Evolutionary conservation across 2,113 vertebrate genomes (phyloP).

Genomic region (Pseudorasbora parva): DNA sequence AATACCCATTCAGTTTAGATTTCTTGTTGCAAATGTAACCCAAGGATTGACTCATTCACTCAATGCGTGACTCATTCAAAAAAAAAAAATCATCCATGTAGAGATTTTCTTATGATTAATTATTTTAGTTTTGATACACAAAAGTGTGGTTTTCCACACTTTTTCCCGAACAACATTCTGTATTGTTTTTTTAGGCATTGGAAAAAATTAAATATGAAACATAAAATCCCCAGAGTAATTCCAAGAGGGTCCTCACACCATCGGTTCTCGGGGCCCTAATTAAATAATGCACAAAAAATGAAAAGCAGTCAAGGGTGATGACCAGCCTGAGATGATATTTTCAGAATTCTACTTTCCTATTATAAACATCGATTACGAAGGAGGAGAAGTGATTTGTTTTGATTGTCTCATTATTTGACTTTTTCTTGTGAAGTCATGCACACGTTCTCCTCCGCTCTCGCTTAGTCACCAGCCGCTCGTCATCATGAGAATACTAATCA

Average conservation of each 20-base stretch:
- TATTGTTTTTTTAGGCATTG: not conserved
- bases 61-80: not conserved
- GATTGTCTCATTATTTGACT: slow-evolving; percentile 6
- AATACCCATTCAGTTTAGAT: not conserved
- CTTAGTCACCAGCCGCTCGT: not conserved
- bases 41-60: too few relatives aligned
- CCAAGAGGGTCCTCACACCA: too few relatives aligned
- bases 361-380: not conserved
- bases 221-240: not conserved
- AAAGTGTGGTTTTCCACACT: not conserved
- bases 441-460: not conserved
- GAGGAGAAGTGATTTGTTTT: not conserved
- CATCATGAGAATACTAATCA: slow-evolving; percentile 21
- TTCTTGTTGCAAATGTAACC: not conserved
- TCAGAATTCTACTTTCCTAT: not conserved
- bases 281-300: not conserved
- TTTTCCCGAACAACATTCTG: not conserved
- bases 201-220: not conserved
- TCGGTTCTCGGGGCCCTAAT: too few relatives aligned
- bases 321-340: not conserved
- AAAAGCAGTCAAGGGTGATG: not conserved
- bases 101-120: not conserved
- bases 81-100: not conserved
- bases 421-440: not conserved
- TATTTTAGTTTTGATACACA: not conserved